These are phyloP conservation scores for Lacanobia oleracea DNA, from an alignment of 2,888 invertebrate species.

Conservation along the genomic window DNA sequence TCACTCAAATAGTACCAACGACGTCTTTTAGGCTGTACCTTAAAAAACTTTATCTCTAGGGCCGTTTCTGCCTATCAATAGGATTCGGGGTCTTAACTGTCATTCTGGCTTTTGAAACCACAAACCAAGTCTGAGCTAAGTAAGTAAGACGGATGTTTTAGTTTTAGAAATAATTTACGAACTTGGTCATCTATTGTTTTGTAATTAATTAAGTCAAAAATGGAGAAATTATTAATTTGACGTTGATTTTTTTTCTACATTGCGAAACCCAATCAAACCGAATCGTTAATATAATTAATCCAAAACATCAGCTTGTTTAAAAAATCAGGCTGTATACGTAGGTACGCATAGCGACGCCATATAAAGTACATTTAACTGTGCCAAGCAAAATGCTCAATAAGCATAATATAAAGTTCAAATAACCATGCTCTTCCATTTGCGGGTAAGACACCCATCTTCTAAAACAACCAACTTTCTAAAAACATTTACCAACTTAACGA, in stretches of 20 bases:
- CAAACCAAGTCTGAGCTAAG: conserved; percentile 36
- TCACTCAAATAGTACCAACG: conserved; percentile 45
- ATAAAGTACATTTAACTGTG: neutral
- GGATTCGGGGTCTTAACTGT: conserved; percentile 45
- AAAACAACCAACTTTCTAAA: conserved; percentile 50
- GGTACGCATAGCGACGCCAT: neutral
- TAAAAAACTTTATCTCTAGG: conserved; percentile 41
- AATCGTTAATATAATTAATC: too few species aligned
- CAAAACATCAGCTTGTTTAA: too few species aligned
- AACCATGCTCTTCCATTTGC: neutral
- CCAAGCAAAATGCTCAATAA: neutral
- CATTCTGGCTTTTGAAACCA: conserved; percentile 35
- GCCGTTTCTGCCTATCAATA: conserved; percentile 22
- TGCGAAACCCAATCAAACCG: too few species aligned
- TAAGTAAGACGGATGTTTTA: conserved; percentile 42
- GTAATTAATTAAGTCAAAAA: neutral
- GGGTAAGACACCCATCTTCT: neutral
- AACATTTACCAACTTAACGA: conserved; percentile 43
- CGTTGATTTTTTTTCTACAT: neutral
- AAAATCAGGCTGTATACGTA: too few species aligned
- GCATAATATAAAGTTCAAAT: neutral
- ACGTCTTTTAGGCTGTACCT: conserved; percentile 17
- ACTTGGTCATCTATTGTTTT: conserved; percentile 4
- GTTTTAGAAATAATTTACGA: conserved; percentile 20
- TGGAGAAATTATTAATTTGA: neutral